Evolutionary conservation across 2,797 vertebrate species (phyloP), one percentile per base, ranked within the genome.

Genomic region (Decapterus maruadsi): DNA sequence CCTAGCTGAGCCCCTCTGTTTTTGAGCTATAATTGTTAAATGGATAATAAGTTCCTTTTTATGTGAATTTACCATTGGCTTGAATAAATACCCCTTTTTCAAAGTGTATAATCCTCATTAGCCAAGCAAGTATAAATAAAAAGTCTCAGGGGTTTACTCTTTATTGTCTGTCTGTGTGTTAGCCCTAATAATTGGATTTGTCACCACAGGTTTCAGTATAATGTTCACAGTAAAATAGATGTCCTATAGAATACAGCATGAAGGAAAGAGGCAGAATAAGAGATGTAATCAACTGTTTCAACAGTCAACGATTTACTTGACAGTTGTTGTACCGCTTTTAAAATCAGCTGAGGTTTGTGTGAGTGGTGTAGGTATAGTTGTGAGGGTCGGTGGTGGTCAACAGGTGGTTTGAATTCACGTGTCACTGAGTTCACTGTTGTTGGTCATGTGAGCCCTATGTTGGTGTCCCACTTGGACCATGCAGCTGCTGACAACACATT

Each of bases 401-500:
- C 78, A 14, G 63, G 29, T 64, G 26, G 68, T 69, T 62, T 46
- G 53, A 54, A 46, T 73, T 77, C 56, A 60, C 10, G 1, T 68
- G 75, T 60, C 45, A 4, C 17, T 20, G 43, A 72, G 53, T 78
- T 68, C 7, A 22, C 65, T 34, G 55, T 40, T 58, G 53, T 36
- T 58, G 36, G 58, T 60, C 68, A 56, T 20, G 45, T 56, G 22
- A 80, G 58, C 54, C 68, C 64, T 31, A 6, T 65, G 64, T 83
- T 53, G 36, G 40, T 70, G 22, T 70, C 65, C n/a, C 54, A 29
- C 43, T 82, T 69, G 53, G 73, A 66, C 4, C 29, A 16, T 61
- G 68, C 86, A 80, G 79, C 82, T 82, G 86, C 83, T 82, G 79
- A 75, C 55, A 1, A 0, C 13, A 67, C 60, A 63, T 77, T 82